Base-by-base conservation (phyloP, 2,888 invertebrate species). In the Gymnocheta viridis region DNA sequence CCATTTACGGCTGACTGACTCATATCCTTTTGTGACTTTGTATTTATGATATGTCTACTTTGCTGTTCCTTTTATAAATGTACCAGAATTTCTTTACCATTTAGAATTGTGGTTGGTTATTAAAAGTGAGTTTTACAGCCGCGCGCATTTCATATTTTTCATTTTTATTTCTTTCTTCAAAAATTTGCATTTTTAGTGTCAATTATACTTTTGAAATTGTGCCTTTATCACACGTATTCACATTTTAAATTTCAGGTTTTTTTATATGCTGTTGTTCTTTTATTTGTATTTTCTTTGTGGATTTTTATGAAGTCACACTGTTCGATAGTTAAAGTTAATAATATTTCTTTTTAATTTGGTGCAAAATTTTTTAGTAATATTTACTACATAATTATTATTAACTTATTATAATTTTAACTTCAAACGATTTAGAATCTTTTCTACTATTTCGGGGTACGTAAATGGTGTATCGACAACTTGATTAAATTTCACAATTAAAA, bases 181-280 rank as follows among this genome's bases (percentile, higher is more conserved):
- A 69, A 78, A 60, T 78, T 73, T 77, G 82, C 82, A 77, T 81
- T 81, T 62, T 22, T 44, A 17, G 72, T 58, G 54, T 62, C 49
- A 74, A 69, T 77, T 70, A 56, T 62, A 81, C 22, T 62, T 81
- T 70, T 22, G 32, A 74, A 78, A 62, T 62, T 35, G n/a, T 74
- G 35, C 56, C 35, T 73, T 58, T 44, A 49, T 49, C 56, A 76
- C 79, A 79, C 74, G 73, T 82, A 69, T 74, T 69, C 47, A 74
- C 47, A 32, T 73, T 74, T 82, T 82, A 19, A 41, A 78, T 62
- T 41, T 82, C 73, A 67, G 67, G 82, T 72, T 77, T 64, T n/a
- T 72, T 58, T 64, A 29, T 60, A 24, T 56, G 47, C 35, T 35
- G 47, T 56, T 35, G 67, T 81, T 74, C 60, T 76, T 81, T 41